These are phyloP conservation scores for Phalacrocorax brasilianus DNA, from an alignment of 2,113 vertebrate species.

Conservation along the genomic window DNA sequence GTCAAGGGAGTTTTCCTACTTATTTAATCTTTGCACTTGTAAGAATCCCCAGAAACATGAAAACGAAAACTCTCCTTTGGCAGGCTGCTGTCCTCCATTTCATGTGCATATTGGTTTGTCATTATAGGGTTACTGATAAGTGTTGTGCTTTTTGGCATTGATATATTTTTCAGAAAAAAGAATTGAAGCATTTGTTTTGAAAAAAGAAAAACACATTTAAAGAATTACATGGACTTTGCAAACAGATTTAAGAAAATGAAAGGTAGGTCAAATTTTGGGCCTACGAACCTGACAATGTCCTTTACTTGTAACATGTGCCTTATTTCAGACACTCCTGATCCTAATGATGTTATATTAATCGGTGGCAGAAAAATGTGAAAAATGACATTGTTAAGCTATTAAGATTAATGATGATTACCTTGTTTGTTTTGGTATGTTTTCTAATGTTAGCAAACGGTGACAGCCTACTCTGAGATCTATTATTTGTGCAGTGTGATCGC, in stretches of 20 bases:
- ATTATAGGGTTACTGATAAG: conserved; percentile 51
- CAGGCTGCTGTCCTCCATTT: not conserved
- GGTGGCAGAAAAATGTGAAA: not conserved
- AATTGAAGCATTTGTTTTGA: conserved; percentile 64
- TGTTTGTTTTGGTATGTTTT: not conserved
- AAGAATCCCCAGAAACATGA: not conserved
- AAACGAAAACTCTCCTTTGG: not conserved
- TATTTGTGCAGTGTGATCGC: not conserved
- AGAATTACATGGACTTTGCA: conserved; percentile 62
- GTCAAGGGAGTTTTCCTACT: not conserved
- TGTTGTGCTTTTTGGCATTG: conserved; percentile 59
- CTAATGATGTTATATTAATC: not conserved
- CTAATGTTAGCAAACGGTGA: accelerated
- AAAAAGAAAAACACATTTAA: conserved; percentile 56
- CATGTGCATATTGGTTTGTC: not conserved
- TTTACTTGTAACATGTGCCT: not conserved
- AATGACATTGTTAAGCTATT: not conserved
- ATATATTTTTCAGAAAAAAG: conserved; percentile 66
- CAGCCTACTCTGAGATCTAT: not conserved
- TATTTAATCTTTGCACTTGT: not conserved
- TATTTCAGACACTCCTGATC: not conserved
- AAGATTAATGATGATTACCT: not conserved
- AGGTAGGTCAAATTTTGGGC: conserved; percentile 60
- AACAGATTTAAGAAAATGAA: conserved; percentile 65
- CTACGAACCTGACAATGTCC: conserved; percentile 18